Percentiles rank a stretch among this genome's conserved stretches.
Evolutionary conservation across 2,888 invertebrate genomes (phyloP).

Genomic region (Pristionchus mayeri): DNA sequence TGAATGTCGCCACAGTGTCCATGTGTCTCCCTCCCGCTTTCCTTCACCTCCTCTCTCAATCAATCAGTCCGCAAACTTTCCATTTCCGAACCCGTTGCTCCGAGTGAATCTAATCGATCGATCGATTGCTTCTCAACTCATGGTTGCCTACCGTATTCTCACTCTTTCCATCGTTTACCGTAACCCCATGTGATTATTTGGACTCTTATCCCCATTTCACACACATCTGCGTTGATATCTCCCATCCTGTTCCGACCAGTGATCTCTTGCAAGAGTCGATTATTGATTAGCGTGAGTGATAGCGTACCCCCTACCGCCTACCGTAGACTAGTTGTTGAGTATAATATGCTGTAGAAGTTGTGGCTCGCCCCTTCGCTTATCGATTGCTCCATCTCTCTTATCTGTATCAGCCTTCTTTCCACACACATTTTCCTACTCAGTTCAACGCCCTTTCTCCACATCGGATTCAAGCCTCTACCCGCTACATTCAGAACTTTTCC

Average conservation of each 20-base stretch:
- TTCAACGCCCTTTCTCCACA: neutral
- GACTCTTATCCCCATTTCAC: neutral
- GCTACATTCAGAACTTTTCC: conserved; percentile 24
- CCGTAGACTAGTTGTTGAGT: conserved; percentile 8
- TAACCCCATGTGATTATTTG: neutral
- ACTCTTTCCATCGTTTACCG: neutral
- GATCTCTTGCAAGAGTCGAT: conserved; percentile 19
- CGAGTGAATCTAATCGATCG: conserved; percentile 25
- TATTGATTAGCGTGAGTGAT: conserved; percentile 42
- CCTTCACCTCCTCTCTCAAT: neutral
- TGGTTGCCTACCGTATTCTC: conserved; percentile 22
- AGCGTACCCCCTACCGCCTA: neutral
- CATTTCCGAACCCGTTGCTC: conserved; percentile 6
- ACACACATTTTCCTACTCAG: conserved; percentile 11
- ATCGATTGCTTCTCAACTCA: conserved; percentile 24
- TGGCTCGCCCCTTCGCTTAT: neutral
- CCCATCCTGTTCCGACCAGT: neutral
- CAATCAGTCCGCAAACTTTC: neutral
- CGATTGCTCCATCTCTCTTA: neutral
- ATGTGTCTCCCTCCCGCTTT: neutral
- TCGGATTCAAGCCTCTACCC: conserved; percentile 38
- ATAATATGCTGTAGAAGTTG: conserved; percentile 17
- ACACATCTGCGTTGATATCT: neutral
- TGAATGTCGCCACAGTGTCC: neutral
- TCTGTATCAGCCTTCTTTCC: conserved; percentile 11